Base-by-base conservation (phyloP, 2,113 vertebrate species). In the Sturnus vulgaris region DNA sequence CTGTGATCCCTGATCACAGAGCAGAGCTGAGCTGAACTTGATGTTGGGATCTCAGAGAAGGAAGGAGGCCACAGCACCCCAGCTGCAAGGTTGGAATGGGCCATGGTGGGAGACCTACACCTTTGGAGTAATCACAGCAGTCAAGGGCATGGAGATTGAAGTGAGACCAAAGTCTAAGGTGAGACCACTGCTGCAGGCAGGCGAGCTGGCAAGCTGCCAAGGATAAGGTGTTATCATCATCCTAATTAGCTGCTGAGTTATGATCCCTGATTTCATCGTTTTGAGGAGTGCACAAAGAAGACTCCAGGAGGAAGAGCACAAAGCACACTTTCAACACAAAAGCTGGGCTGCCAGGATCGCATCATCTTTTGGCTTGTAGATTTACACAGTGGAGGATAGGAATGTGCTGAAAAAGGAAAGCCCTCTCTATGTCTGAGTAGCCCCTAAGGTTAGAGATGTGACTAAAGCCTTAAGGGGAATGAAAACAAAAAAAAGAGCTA, bases 231-330 rank as follows among this genome's bases (percentile, higher is more conserved):
- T 71, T 90, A 90, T 71, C 93, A 64, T 85, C 56, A 56, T 81
- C 60, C 76, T 92, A 93, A 96, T 95, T 94, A 92, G 82, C 90
- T 95, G 90, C 76, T 90, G 92, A 93, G 53, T 92, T 96, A 94
- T 6, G 10, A 77, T 71, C 64, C 49, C 64, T 21, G 69, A 94
- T 94, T 92, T 88, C 85, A 88, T 88, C 7, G 7, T 94, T 82
- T 85, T 20, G 6, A 64, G 64, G 52, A 93, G 68, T 11, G 56
- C 60, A 90, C 49, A 78, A 87, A 92, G 84, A 91, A 69, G 71
- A 86, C 63, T 90, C 40, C 15, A 66, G 71, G 31, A 59, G 23
- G 40, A 93, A n/a, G 23, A 93, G 88, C 79, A 95, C 79, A 92
- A 93, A 60, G 40, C 5, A 10, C 79, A 84, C 84, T 94, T 96